These are phyloP conservation scores for Poecilus cupreus DNA, from an alignment of 2,888 invertebrate species.

Conservation along the genomic window DNA sequence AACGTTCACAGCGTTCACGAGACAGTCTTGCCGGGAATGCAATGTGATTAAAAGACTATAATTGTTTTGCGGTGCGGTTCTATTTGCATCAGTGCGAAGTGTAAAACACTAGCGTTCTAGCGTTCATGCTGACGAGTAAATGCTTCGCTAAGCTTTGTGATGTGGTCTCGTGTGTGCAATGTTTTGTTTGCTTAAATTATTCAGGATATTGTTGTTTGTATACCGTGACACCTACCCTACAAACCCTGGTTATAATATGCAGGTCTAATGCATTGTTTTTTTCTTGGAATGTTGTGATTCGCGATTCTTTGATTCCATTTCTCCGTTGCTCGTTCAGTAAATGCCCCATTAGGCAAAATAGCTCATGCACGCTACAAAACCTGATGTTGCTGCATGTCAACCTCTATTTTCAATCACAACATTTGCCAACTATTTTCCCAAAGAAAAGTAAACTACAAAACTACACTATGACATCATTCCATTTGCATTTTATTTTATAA, in stretches of 20 bases:
- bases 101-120: conserved; percentile 43
- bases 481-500: too few species aligned
- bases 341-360: not conserved
- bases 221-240: conserved; percentile 21
- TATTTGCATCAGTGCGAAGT: conserved; percentile 55
- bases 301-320: not conserved
- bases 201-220: conserved; percentile 46
- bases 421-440: too few species aligned
- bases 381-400: not conserved
- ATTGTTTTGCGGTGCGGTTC: conserved; percentile 70
- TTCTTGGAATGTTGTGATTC: not conserved
- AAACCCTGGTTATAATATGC: conserved; percentile 16
- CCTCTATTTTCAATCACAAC: too few species aligned
- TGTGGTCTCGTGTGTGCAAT: conserved; percentile 40
- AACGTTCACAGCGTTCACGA: conserved; percentile 16
- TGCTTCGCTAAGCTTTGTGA: conserved; percentile 42
- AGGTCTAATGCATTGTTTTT: conserved; percentile 12
- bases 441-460: too few species aligned
- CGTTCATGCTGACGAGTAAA: conserved; percentile 48
- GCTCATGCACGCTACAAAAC: not conserved
- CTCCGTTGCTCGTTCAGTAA: not conserved
- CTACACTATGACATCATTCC: too few species aligned
- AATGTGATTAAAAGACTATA: conserved; percentile 72
- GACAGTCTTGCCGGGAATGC: conserved; percentile 69
- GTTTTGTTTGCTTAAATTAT: conserved; percentile 49